Conservation (phyloP, 1,140 invertebrate species). For the Drosophila arizonae region DNA sequence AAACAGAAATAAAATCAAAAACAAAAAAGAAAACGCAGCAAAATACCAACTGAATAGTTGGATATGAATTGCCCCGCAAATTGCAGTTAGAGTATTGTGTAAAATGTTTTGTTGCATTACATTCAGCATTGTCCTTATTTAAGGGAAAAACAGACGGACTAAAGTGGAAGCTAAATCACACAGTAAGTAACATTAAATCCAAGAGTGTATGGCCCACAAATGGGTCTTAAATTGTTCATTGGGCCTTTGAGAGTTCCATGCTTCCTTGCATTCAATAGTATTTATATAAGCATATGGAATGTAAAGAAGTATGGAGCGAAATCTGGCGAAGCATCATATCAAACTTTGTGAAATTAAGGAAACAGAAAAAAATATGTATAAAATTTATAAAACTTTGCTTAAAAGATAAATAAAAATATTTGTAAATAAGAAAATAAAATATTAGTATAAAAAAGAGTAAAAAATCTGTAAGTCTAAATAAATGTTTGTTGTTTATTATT, state of each 20-base stretch:
- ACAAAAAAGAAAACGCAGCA: conserved; percentile 28
- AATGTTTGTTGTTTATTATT: no score
- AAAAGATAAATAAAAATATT: no score
- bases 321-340: conserved; percentile 66
- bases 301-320: conserved; percentile 83
- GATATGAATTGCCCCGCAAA: conserved; percentile 53
- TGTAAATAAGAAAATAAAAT: no score
- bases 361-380: not conserved
- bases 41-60: conserved; percentile 29
- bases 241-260: conserved; percentile 83
- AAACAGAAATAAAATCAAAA: conserved; percentile 43
- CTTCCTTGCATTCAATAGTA: conserved; percentile 83
- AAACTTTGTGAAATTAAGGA: not conserved
- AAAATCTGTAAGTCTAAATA: no score
- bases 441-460: no score
- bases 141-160: conserved; percentile 34
- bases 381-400: no score
- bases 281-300: conserved; percentile 82
- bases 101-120: conserved; percentile 71
- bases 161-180: not conserved
- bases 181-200: conserved; percentile 42
- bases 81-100: conserved; percentile 52
- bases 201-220: conserved; percentile 13
- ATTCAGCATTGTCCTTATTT: conserved; percentile 60
- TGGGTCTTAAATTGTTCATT: conserved; percentile 36